Evolutionary conservation across 2,797 vertebrate species (phyloP).

Genomic region (Pitangus sulphuratus): DNA sequence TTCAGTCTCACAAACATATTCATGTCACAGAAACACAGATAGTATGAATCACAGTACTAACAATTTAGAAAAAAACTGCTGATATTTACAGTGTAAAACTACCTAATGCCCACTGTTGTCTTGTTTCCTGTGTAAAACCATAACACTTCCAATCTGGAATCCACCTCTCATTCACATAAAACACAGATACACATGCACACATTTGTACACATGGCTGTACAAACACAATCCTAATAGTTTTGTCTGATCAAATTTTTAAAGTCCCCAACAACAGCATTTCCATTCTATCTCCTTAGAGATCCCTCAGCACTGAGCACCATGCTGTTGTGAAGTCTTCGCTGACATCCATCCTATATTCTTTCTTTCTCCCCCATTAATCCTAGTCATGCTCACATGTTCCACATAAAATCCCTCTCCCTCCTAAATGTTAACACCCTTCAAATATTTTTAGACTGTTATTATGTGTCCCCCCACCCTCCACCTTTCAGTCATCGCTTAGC

Average conservation of each 20-base stretch:
- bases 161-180: background rate
- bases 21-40: background rate
- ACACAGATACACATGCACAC: too few relatives aligned
- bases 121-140: background rate
- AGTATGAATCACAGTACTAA: background rate
- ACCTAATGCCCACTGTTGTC: background rate
- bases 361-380: conserved; percentile 46
- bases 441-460: conserved; percentile 72
- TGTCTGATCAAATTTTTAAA: background rate
- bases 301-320: background rate
- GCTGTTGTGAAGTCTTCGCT: background rate
- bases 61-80: background rate
- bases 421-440: conserved; percentile 71
- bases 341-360: conserved; percentile 12
- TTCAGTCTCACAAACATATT: background rate
- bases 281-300: background rate
- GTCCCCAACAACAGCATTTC: background rate
- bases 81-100: background rate
- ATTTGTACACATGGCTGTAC: background rate
- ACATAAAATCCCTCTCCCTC: conserved; percentile 61
- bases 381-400: conserved; percentile 63
- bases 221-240: background rate
- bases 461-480: conserved; percentile 46
- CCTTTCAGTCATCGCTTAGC: conserved; percentile 67
- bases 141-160: background rate